Evolutionary conservation across 35 echinoderm and acorn worm genomes (phyloP).

Genomic region (Heliocidaris erythrogramma): DNA sequence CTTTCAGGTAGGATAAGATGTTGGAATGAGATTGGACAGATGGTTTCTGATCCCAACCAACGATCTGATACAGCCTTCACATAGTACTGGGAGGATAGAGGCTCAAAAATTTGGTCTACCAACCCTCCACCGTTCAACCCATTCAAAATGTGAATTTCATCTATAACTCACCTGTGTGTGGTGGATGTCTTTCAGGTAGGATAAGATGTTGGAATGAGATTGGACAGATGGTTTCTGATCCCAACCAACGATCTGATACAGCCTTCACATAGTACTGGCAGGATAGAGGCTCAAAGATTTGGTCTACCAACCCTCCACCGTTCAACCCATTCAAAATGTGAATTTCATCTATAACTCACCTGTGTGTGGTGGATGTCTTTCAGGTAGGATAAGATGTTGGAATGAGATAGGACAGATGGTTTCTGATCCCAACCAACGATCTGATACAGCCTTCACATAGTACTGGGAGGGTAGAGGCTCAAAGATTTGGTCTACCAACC

Average conservation of each 20-base stretch:
- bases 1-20: slow-evolving; percentile 96
- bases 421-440: slow-evolving; percentile 86
- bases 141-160: not conserved
- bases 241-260: slow-evolving; percentile 89
- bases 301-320: slow-evolving; percentile 9
- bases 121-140: not conserved
- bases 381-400: slow-evolving; percentile 95
- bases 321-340: not conserved
- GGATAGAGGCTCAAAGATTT: slow-evolving; percentile 94
- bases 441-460: slow-evolving; percentile 91
- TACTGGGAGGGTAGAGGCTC: slow-evolving; percentile 95
- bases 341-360: slow-evolving; percentile 52
- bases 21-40: slow-evolving; percentile 86
- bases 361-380: slow-evolving; percentile 94
- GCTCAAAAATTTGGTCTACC: slow-evolving; percentile 99
- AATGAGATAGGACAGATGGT: slow-evolving; percentile 81
- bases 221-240: slow-evolving; percentile 75
- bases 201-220: slow-evolving; percentile 96
- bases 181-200: slow-evolving; percentile 91
- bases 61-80: slow-evolving; percentile 93
- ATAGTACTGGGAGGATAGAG: slow-evolving; percentile 90
- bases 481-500: slow-evolving; percentile 91
- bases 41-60: slow-evolving; percentile 81
- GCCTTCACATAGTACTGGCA: slow-evolving; percentile 95
- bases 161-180: slow-evolving; percentile 79